Conservation (phyloP, 2,888 invertebrate genomes). For the Leptinotarsa haldemani region DNA sequence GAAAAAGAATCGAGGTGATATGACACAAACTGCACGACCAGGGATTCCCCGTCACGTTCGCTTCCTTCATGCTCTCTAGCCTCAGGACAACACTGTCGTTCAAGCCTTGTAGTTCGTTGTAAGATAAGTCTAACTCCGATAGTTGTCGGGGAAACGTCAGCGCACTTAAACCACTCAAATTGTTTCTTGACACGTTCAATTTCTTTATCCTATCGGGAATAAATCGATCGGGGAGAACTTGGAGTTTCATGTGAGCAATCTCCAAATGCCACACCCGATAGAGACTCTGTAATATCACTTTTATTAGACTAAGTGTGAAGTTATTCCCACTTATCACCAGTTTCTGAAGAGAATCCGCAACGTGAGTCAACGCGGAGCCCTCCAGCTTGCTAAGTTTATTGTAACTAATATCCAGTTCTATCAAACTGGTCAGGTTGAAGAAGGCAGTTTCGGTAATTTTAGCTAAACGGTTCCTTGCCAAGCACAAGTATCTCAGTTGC, state of each 20-base stretch:
- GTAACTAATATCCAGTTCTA: constrained; percentile 79
- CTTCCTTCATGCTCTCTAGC: constrained; percentile 70
- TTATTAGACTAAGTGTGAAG: constrained; percentile 70
- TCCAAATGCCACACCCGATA: constrained; percentile 71
- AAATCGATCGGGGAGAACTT: constrained; percentile 69
- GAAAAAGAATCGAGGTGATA: constrained; percentile 70
- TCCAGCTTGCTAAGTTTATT: constrained; percentile 80
- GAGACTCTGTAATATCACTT: constrained; percentile 70
- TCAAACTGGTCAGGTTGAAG: constrained; percentile 76
- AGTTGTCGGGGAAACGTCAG: constrained; percentile 72
- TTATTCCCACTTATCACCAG: constrained; percentile 82
- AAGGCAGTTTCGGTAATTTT: constrained; percentile 81
- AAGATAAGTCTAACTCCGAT: constrained; percentile 77
- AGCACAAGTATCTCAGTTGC: constrained; percentile 65
- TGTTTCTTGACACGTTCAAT: constrained; percentile 81
- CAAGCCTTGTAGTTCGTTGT: constrained; percentile 76
- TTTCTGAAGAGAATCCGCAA: constrained; percentile 72
- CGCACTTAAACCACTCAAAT: constrained; percentile 71
- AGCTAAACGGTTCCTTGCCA: constrained; percentile 80
- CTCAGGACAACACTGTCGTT: constrained; percentile 71
- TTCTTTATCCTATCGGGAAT: constrained; percentile 72
- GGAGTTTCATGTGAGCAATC: constrained; percentile 72
- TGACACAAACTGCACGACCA: constrained; percentile 79
- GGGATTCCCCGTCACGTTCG: constrained; percentile 73
- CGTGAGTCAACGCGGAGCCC: constrained; percentile 71